These are phyloP conservation scores for Protodeltote pygarga DNA, from an alignment of 2,888 invertebrate species.

Conservation along the genomic window DNA sequence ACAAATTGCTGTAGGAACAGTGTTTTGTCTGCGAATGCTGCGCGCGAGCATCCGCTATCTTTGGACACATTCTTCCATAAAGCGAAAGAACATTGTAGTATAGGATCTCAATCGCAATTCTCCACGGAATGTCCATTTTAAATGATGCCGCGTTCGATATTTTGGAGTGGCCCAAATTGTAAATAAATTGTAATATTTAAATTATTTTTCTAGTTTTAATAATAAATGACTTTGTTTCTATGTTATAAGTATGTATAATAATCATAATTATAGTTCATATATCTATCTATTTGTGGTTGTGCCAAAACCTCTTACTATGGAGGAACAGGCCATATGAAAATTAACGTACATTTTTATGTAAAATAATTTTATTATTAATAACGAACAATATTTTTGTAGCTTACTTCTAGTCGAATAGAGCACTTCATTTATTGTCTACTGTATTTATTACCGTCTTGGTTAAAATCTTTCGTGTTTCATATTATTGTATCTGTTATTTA, in stretches of 20 bases:
- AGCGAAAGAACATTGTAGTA: constrained; percentile 1
- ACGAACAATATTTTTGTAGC: constrained; percentile 25
- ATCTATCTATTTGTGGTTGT: constrained; percentile 10
- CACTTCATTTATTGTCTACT: constrained; percentile 26
- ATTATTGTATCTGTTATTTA: no score
- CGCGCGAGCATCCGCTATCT: no score
- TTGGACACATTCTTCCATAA: background rate
- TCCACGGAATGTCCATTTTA: constrained; percentile 5
- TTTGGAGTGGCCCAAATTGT: constrained; percentile 17
- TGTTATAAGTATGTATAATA: constrained; percentile 3
- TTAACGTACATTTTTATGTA: constrained; percentile 1
- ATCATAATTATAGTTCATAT: background rate
- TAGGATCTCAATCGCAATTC: constrained; percentile 3
- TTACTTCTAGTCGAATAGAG: constrained; percentile 45
- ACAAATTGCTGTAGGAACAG: no score
- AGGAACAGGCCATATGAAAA: constrained; percentile 11
- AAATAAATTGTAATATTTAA: constrained; percentile 32
- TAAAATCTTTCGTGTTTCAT: constrained; percentile 26
- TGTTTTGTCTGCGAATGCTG: no score
- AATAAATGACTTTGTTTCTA: constrained; percentile 2
- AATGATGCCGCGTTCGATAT: constrained; percentile 1
- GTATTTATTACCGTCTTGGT: constrained; percentile 21
- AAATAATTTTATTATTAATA: constrained; percentile 8
- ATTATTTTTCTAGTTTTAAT: constrained; percentile 24
- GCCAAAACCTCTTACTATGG: constrained; percentile 20